phyloP scores from a whole-genome alignment of 2,797 vertebrate species.

The Xenopus petersii region DNA sequence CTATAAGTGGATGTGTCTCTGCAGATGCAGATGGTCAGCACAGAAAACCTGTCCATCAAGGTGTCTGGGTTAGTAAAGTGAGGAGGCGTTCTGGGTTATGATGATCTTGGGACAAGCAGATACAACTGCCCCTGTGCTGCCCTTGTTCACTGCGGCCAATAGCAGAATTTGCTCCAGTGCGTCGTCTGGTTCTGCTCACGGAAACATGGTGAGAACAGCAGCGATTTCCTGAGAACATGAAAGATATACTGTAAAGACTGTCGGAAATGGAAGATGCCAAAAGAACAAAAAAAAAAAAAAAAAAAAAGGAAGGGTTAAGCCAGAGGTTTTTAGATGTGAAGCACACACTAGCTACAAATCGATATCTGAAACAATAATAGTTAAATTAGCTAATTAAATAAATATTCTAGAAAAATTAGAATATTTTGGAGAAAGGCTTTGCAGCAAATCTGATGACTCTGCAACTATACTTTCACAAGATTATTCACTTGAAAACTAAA shows the following conservation, averaged over 20 bases:
- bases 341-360: no score
- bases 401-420: no score
- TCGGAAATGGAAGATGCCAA: neutral
- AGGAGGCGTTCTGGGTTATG: constrained; percentile 18
- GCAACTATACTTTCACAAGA: no score
- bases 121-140: neutral
- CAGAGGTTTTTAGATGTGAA: no score
- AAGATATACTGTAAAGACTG: neutral
- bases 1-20: constrained; percentile 2
- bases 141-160: constrained; percentile 17
- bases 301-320: neutral
- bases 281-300: neutral
- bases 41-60: constrained; percentile 14
- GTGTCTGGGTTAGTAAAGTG: neutral
- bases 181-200: constrained; percentile 68
- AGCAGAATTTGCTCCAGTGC: constrained; percentile 22
- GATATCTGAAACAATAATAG: no score
- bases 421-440: no score
- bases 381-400: no score
- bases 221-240: constrained; percentile 33
- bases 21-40: neutral
- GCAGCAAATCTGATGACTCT: no score
- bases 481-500: no score
- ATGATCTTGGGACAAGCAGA: constrained; percentile 17
- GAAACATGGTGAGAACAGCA: constrained; percentile 70